Evolutionary conservation across 2,113 vertebrate genomes (phyloP).

Genomic region (Phoenicopterus ruber): DNA sequence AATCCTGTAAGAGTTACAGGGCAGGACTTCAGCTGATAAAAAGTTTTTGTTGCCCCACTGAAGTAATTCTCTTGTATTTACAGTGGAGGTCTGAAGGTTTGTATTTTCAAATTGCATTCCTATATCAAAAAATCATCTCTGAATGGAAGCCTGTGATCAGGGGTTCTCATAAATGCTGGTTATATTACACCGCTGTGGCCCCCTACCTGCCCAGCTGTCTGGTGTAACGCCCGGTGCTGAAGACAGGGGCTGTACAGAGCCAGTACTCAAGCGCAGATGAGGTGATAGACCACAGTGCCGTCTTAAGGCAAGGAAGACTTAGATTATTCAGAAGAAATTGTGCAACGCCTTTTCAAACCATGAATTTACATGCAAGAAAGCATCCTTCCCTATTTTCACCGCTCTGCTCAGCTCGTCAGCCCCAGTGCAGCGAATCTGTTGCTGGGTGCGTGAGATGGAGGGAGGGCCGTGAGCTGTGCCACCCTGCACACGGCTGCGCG

Average conservation of each 20-base stretch:
- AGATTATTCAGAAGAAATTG: not conserved
- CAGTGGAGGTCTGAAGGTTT: not conserved
- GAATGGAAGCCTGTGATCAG: not conserved
- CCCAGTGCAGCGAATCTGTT: too few relatives aligned
- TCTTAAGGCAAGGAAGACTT: not conserved
- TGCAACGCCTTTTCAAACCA: not conserved
- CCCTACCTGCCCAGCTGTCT: not conserved
- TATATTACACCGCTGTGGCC: not conserved
- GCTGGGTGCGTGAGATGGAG: not conserved
- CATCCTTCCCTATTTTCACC: not conserved
- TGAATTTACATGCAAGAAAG: not conserved
- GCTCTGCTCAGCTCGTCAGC: not conserved
- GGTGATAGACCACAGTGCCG: not conserved
- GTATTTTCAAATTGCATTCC: not conserved
- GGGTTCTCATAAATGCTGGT: not conserved
- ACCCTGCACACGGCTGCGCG: rapidly evolving
- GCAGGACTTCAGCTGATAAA: not conserved
- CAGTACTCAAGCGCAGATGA: not conserved
- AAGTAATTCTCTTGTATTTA: not conserved
- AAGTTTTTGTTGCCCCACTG: not conserved
- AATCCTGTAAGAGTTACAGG: not conserved
- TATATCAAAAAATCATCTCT: not conserved
- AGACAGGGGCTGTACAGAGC: not conserved
- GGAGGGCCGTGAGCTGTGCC: not conserved
- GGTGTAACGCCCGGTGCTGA: not conserved